Conservation (phyloP, 23 tunicate species). For the Styela clava region DNA sequence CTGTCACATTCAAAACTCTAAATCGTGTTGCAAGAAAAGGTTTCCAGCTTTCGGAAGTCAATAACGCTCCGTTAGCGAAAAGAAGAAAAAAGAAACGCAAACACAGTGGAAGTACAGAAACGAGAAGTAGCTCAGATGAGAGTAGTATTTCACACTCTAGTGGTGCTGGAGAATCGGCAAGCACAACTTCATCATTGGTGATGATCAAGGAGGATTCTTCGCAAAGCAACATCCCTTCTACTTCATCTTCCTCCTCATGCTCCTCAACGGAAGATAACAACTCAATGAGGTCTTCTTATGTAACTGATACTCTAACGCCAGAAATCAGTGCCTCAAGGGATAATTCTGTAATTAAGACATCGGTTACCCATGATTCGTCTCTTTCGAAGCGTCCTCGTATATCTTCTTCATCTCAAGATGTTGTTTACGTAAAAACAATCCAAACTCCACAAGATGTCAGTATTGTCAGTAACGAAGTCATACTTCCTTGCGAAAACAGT, state of each 20-base stretch:
- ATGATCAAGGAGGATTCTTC: neutral
- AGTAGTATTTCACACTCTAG: slow-evolving; percentile 23
- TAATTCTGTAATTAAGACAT: neutral
- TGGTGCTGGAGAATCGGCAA: neutral
- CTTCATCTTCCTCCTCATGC: slow-evolving; percentile 8
- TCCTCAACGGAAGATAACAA: slow-evolving; percentile 15
- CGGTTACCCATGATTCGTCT: slow-evolving; percentile 4
- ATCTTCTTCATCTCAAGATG: neutral
- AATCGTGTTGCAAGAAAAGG: slow-evolving; percentile 64
- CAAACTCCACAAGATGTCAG: slow-evolving; percentile 11
- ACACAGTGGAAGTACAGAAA: slow-evolving; percentile 50
- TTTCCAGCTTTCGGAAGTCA: slow-evolving; percentile 76
- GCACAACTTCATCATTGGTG: neutral
- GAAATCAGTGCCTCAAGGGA: neutral
- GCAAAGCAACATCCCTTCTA: neutral
- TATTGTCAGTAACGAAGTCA: slow-evolving; percentile 14
- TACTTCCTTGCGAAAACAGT: neutral
- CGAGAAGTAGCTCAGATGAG: slow-evolving; percentile 48
- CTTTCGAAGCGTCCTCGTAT: neutral
- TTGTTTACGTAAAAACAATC: neutral
- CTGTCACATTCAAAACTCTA: slow-evolving; percentile 58
- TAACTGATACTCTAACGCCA: neutral
- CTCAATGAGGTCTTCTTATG: neutral
- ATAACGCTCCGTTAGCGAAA: slow-evolving; percentile 85
- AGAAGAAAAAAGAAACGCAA: slow-evolving; percentile 49